Base-by-base conservation (phyloP, 2,113 vertebrate genomes). In the Paedocypris sp. region DNA sequence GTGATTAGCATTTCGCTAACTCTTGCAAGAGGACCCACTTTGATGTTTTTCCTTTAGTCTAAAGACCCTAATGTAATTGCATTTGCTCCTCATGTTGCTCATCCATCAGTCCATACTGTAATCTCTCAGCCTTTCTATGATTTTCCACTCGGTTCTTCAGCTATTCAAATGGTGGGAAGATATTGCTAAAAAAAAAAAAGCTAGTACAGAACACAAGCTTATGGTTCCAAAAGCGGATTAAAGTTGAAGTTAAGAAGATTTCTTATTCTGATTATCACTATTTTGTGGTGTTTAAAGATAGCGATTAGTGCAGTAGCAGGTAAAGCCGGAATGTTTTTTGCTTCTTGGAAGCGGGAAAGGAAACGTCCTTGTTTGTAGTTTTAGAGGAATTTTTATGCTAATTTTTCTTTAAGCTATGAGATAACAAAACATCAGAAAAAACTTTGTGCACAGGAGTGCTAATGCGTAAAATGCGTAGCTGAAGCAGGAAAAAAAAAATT, bases 1-100 rank as follows among this genome's bases (percentile, higher is more conserved):
- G 68, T 68, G 71, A 81, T 83, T 80, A 75, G 64, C 69, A 69
- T 76, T 68, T 64, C 69, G 35, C 58, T 71, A 60, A 66, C 68
- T 64, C 59, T 77, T 66, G 62, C 52, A 72, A 66, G 68, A 70
- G 62, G 45, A 53, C 45, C 29, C 39, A 25, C 72, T 80, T 80
- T 83, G 71, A 83, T 75, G 72, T 41, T 48, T 28, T 69, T 48
- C 26, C 42, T 18, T 43, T 32, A n/a, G 15, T 42, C 49, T 60
- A 69, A 33, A 48, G 10, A 29, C n/a, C 36, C 20, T 31, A 19
- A 61, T 35, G 28, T 60, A 64, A 60, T 65, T 69, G 33, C 53
- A 28, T 63, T 52, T 38, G 41, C 32, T 54, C n/a, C 39, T 60
- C 62, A 6, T 46, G 16, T 48, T 33, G 6, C 26, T 43, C 56